A percentile compares a stretch with the other conserved stretches of the same genome.
phyloP scores from a whole-genome alignment of 2,888 invertebrate genomes.

The Agrochola litura region DNA sequence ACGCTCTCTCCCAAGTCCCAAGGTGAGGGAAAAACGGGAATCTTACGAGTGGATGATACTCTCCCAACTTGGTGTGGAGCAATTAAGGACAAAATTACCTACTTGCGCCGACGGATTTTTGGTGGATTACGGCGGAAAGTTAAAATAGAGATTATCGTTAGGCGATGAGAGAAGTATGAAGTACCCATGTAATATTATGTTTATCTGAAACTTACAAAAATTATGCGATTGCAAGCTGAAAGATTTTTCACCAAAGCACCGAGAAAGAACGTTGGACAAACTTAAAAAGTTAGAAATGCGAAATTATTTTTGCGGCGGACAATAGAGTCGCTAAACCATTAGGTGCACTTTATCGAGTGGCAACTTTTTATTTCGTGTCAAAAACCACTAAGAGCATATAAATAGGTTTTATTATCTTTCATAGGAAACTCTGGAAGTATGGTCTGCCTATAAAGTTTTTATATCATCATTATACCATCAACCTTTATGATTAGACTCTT shows the following conservation, averaged over 20 bases:
- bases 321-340: slow-evolving; percentile 9
- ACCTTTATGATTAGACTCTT: slow-evolving; percentile 71
- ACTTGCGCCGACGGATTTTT: slow-evolving; percentile 72
- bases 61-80: slow-evolving; percentile 71
- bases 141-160: slow-evolving; percentile 63
- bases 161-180: slow-evolving; percentile 37
- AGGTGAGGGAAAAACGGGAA: slow-evolving; percentile 73
- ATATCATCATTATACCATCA: slow-evolving; percentile 71
- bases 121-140: slow-evolving; percentile 69
- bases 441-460: slow-evolving; percentile 70
- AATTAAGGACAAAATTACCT: slow-evolving; percentile 79
- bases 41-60: slow-evolving; percentile 76
- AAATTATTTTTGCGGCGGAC: neutral
- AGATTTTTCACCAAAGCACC: neutral
- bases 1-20: slow-evolving; percentile 60
- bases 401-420: slow-evolving; percentile 65
- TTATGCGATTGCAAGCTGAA: neutral
- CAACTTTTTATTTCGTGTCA: slow-evolving; percentile 44
- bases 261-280: neutral
- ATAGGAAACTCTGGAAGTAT: slow-evolving; percentile 61
- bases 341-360: slow-evolving; percentile 9
- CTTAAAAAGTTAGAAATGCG: neutral
- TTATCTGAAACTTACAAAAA: neutral
- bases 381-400: slow-evolving; percentile 61
- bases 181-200: slow-evolving; percentile 10